Percentiles rank a stretch among this genome's conserved stretches.
These are phyloP conservation scores for Phoeniculus purpureus DNA, from an alignment of 2,797 vertebrate genomes.

Conservation along the genomic window DNA sequence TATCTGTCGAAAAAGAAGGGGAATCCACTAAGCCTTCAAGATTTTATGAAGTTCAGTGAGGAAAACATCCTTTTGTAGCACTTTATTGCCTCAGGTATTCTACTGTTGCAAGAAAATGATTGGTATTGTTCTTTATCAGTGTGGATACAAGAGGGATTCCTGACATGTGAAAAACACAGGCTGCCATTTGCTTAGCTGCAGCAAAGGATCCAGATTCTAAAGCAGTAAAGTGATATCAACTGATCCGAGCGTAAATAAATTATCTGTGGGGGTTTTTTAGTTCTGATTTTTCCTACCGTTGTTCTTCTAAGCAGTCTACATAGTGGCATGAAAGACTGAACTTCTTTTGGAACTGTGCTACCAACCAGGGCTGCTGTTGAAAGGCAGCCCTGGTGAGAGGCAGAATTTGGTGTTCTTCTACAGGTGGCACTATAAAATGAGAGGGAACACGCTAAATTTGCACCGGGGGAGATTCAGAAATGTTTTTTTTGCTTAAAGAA, in stretches of 20 bases:
- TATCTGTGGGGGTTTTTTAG: background rate
- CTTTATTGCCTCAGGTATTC: constrained; percentile 17
- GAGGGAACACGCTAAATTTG: too few relatives aligned
- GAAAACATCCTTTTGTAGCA: background rate
- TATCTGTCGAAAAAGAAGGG: background rate
- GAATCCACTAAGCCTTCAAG: background rate
- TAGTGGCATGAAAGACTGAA: background rate
- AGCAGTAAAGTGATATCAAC: background rate
- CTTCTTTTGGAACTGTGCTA: background rate
- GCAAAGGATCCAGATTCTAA: background rate
- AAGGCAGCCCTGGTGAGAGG: background rate
- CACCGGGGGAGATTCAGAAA: too few relatives aligned
- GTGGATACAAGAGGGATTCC: constrained; percentile 6
- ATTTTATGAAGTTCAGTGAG: background rate
- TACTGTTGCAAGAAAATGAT: background rate
- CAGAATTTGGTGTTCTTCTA: background rate
- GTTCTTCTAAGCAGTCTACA: background rate
- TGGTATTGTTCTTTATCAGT: background rate
- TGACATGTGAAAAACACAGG: background rate
- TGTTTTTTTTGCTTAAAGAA: too few relatives aligned
- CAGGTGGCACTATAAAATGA: background rate
- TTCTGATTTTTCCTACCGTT: background rate
- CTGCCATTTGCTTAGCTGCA: background rate
- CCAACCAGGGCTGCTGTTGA: background rate
- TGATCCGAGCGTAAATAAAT: background rate